Evolutionary conservation across 2,113 vertebrate species (phyloP).

Genomic region (Alligator sinensis): DNA sequence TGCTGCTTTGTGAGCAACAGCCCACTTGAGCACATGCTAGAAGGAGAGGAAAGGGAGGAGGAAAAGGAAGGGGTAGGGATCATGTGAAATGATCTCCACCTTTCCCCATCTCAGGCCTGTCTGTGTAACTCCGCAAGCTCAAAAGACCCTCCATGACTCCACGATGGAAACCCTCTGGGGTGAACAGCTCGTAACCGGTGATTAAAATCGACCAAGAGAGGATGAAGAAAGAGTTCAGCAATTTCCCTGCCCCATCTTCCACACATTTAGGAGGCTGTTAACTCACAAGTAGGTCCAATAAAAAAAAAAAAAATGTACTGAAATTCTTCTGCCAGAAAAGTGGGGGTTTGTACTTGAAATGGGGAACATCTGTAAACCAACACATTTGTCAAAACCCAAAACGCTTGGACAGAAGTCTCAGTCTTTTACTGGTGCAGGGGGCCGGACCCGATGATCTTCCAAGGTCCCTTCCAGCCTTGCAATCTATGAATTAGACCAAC

Average conservation of each 20-base stretch:
- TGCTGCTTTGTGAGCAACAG: too few relatives aligned
- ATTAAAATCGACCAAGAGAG: fast-evolving
- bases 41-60: neutral
- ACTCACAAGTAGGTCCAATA: neutral
- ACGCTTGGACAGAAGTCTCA: neutral
- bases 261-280: neutral
- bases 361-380: neutral
- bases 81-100: fast-evolving
- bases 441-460: too few relatives aligned
- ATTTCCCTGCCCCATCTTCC: neutral
- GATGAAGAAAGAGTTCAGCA: neutral
- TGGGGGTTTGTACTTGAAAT: too few relatives aligned
- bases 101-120: neutral
- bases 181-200: fast-evolving
- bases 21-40: too few relatives aligned
- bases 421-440: too few relatives aligned
- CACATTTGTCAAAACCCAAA: neutral
- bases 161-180: neutral
- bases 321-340: too few relatives aligned
- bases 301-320: neutral
- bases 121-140: neutral
- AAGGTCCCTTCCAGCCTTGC: too few relatives aligned
- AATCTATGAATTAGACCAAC: too few relatives aligned
- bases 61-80: neutral
- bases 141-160: neutral